These are phyloP conservation scores for Drosophila stalkeri DNA, from an alignment of 2,888 invertebrate species.

Conservation along the genomic window DNA sequence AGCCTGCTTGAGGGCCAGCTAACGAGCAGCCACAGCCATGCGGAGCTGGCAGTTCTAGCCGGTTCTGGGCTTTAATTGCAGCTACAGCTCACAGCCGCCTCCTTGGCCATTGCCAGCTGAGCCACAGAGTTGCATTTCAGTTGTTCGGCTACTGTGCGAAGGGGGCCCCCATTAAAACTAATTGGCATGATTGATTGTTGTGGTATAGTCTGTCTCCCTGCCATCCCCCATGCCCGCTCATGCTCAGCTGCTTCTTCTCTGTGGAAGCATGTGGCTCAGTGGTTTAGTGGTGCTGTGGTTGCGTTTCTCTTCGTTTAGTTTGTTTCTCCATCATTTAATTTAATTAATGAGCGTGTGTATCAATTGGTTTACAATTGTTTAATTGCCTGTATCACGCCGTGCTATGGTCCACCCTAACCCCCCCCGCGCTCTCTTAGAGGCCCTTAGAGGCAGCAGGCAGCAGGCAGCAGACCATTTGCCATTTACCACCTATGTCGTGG, in stretches of 20 bases:
- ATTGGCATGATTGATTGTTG: constrained; percentile 74
- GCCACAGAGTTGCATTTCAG: constrained; percentile 32
- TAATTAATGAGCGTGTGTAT: constrained; percentile 74
- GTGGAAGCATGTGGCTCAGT: constrained; percentile 11
- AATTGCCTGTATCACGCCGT: constrained; percentile 72
- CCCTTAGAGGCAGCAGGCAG: constrained; percentile 1
- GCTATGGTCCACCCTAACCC: constrained; percentile 41
- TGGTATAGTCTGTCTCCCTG: constrained; percentile 9
- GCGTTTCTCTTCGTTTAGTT: constrained; percentile 54
- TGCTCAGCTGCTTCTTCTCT: background rate
- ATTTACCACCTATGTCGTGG: constrained; percentile 45
- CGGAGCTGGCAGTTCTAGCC: constrained; percentile 20
- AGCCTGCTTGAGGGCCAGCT: constrained; percentile 35
- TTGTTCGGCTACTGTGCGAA: constrained; percentile 57
- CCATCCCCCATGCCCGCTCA: fast-evolving
- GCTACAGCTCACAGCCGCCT: constrained; percentile 28
- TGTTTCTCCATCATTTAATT: constrained; percentile 71
- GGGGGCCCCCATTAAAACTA: constrained; percentile 67
- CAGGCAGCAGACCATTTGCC: constrained; percentile 6
- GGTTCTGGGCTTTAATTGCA: constrained; percentile 56
- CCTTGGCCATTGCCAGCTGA: constrained; percentile 26
- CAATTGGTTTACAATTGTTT: constrained; percentile 71
- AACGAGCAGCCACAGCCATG: constrained; percentile 42
- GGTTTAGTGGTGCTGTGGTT: constrained; percentile 39
- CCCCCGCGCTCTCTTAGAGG: background rate